Evolutionary conservation across 2,888 invertebrate species (phyloP).

Genomic region (Lordiphosa andalusiaca): DNA sequence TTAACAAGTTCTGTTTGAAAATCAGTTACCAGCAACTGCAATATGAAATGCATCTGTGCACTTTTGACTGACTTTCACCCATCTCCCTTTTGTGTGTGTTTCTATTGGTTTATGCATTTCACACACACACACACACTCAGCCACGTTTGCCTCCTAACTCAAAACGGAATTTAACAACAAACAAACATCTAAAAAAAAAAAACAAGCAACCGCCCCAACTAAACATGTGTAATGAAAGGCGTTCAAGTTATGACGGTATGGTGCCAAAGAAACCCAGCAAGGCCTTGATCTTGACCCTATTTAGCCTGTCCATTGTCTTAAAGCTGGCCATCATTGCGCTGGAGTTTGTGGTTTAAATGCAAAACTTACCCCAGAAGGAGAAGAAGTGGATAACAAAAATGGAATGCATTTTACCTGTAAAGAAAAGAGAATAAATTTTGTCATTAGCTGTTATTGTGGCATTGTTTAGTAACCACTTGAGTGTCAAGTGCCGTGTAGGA

Average conservation of each 20-base stretch:
- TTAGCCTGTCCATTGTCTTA: conserved; percentile 41
- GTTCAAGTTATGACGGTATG: too few relatives aligned
- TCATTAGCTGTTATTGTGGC: conserved; percentile 29
- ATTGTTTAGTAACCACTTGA: not conserved
- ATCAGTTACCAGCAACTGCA: conserved; percentile 18
- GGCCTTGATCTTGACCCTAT: conserved; percentile 39
- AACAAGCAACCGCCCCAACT: too few relatives aligned
- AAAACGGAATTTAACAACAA: not conserved
- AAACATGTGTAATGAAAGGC: not conserved
- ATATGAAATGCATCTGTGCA: conserved; percentile 25
- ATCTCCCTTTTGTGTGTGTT: conserved; percentile 5
- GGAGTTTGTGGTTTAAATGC: conserved; percentile 41
- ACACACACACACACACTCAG: conserved; percentile 17
- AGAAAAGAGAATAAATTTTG: conserved; percentile 4
- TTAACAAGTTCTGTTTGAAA: conserved; percentile 22
- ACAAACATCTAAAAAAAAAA: too few relatives aligned
- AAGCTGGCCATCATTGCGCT: conserved; percentile 44
- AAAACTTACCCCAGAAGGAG: not conserved
- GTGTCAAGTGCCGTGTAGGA: too few relatives aligned
- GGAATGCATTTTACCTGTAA: conserved; percentile 46
- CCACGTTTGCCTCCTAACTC: conserved; percentile 15
- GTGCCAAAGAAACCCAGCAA: conserved; percentile 23
- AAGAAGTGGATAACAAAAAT: not conserved
- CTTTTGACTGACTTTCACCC: conserved; percentile 29
- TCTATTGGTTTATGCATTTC: conserved; percentile 38